A percentile compares a stretch with the other conserved stretches of the same genome.
Conservation (phyloP, 2,888 invertebrate genomes). For the Tineola bisselliella region DNA sequence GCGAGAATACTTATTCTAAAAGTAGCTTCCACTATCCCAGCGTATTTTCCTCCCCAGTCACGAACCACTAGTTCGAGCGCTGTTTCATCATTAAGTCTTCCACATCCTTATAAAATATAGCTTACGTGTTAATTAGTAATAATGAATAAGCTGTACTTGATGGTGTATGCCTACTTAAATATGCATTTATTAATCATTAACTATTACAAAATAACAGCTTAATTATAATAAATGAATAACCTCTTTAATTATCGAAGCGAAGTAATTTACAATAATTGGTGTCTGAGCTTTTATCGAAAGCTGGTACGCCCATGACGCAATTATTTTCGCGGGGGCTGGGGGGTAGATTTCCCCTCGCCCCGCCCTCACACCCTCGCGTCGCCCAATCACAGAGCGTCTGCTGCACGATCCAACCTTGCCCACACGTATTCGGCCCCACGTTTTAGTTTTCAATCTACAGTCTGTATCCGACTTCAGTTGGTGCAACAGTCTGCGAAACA, state of each 20-base stretch:
- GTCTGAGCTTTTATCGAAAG: constrained; percentile 33
- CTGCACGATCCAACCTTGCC: constrained; percentile 54
- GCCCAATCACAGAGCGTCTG: constrained; percentile 39
- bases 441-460: not conserved
- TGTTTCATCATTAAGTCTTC: too few relatives aligned
- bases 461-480: not conserved
- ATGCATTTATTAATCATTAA: not conserved
- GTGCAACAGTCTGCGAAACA: not conserved
- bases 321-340: constrained; percentile 48
- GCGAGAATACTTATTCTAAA: too few relatives aligned
- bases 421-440: constrained; percentile 32
- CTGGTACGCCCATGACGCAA: constrained; percentile 63
- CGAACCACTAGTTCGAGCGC: too few relatives aligned
- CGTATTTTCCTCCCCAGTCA: too few relatives aligned
- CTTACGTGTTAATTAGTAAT: too few relatives aligned
- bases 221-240: constrained; percentile 28
- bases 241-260: constrained; percentile 38
- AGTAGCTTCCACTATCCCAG: too few relatives aligned
- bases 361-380: constrained; percentile 49
- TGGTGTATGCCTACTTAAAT: too few relatives aligned
- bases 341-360: constrained; percentile 47
- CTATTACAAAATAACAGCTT: not conserved
- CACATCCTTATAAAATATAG: too few relatives aligned
- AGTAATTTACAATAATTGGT: constrained; percentile 53
- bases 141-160: too few relatives aligned